Base-by-base conservation (phyloP, 2,113 vertebrate genomes). In the Tretioscincus oriximinensis region DNA sequence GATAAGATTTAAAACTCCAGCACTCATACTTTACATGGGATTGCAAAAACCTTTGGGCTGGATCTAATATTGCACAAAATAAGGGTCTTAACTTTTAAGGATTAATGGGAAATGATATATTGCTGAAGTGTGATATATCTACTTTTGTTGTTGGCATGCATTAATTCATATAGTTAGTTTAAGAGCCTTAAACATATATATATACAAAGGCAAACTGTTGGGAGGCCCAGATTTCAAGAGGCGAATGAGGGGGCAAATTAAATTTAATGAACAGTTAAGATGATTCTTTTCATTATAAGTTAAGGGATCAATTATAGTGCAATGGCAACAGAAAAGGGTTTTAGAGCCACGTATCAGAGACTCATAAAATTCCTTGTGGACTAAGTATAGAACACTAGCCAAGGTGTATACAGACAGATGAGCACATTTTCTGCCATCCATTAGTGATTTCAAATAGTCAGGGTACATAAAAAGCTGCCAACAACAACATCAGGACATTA, bases 401-500 rank as follows among this genome's bases (percentile, higher is more conserved):
- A 84, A 75, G 71, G 65, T 79, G 65, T 84, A 74, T 14, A 75
- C 45, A 75, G 68, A 69, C 18, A 75, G 41, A 3, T 35, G 58
- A 80, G 54, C 58, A 84, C 65, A 73, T 79, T 45, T 69, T 68
- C 66, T 70, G 66, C 77, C 72, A 69, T 64, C 82, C 49, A 64
- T 77, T 77, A 71, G 74, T 51, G 58, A 82, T 49, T 49, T 58
- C 65, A 72, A 79, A 49, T 21, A 75, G 71, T 21, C 51, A 47
- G 65, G 71, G 77, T 75, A 79, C 29, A 84, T 82, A 64, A 64
- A 79, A 51, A 84, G 28, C 72, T 84, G 82, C 82, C 82, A 84
- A 63, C 64, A 77, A 22, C 31, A 84, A 84, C 77, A 84, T 75
- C 77, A 84, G 82, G 82, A 79, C 71, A 41, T 80, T 74, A 75